Evolutionary conservation across 1,140 invertebrate species (phyloP).

Genomic region (Drosophila albomicans): DNA sequence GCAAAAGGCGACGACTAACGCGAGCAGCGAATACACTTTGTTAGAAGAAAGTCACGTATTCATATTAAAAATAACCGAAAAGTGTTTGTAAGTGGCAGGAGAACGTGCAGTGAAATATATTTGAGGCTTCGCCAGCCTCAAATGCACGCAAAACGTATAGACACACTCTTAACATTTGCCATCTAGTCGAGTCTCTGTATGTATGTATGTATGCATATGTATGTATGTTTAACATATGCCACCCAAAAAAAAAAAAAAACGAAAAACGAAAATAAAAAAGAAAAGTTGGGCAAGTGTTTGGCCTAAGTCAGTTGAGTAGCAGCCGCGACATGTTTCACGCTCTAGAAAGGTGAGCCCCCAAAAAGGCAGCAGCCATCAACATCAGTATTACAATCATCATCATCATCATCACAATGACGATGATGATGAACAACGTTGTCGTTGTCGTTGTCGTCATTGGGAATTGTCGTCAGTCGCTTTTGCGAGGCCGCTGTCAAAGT

Average conservation of each 20-base stretch:
- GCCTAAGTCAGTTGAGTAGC: slow-evolving; percentile 27
- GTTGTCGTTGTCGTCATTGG: slow-evolving; percentile 51
- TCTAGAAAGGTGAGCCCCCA: slow-evolving; percentile 29
- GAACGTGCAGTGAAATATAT: slow-evolving; percentile 79
- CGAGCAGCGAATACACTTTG: slow-evolving; percentile 39
- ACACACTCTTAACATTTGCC: too few species aligned
- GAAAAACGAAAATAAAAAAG: too few species aligned
- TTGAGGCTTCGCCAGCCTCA: slow-evolving; percentile 39
- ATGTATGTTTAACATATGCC: background rate
- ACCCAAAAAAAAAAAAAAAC: background rate
- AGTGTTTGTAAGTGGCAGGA: slow-evolving; percentile 78
- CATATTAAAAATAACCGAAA: slow-evolving; percentile 82
- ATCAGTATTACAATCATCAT: slow-evolving; percentile 16
- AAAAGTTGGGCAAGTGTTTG: slow-evolving; percentile 26
- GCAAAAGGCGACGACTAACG: background rate
- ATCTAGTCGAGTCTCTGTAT: background rate
- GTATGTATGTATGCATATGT: too few species aligned
- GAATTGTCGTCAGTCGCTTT: slow-evolving; percentile 48
- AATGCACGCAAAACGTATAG: background rate
- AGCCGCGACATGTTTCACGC: slow-evolving; percentile 45
- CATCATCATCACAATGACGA: background rate
- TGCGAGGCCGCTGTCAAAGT: slow-evolving; percentile 65
- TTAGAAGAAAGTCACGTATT: slow-evolving; percentile 73
- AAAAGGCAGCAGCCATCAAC: slow-evolving; percentile 10
- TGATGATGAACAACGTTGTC: slow-evolving; percentile 14